Evolutionary conservation across 2,797 vertebrate genomes (phyloP).

Genomic region (Mionectes olivaceus): DNA sequence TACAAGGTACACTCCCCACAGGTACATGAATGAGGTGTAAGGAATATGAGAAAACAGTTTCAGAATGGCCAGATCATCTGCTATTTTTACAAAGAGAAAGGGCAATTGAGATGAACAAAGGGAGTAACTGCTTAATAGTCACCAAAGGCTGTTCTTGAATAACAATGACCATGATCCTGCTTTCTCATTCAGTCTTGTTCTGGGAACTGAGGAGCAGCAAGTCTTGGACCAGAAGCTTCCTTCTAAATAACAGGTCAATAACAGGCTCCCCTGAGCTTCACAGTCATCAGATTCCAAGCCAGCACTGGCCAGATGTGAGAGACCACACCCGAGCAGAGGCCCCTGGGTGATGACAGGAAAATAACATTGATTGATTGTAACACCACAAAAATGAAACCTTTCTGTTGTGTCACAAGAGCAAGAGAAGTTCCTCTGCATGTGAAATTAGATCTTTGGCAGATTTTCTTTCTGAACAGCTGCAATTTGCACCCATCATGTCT

Average conservation of each 20-base stretch:
- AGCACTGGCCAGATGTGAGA: background rate
- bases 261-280: background rate
- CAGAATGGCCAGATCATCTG: background rate
- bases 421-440: background rate
- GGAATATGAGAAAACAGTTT: background rate
- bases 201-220: background rate
- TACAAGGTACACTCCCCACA: fast-evolving
- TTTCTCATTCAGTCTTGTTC: background rate
- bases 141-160: background rate
- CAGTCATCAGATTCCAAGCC: background rate
- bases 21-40: background rate
- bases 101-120: background rate
- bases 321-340: background rate
- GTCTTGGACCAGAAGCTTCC: background rate
- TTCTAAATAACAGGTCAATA: background rate
- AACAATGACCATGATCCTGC: background rate
- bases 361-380: background rate
- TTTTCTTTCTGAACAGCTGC: background rate
- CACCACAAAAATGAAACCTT: background rate
- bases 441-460: background rate
- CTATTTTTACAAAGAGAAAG: background rate
- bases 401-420: background rate
- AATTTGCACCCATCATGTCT: background rate
- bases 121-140: background rate
- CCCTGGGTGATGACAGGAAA: background rate